Percentiles rank a stretch among this genome's conserved stretches.
These are phyloP conservation scores for Pristionchus exspectatus DNA, from an alignment of 2,888 invertebrate species.

Conservation along the genomic window DNA sequence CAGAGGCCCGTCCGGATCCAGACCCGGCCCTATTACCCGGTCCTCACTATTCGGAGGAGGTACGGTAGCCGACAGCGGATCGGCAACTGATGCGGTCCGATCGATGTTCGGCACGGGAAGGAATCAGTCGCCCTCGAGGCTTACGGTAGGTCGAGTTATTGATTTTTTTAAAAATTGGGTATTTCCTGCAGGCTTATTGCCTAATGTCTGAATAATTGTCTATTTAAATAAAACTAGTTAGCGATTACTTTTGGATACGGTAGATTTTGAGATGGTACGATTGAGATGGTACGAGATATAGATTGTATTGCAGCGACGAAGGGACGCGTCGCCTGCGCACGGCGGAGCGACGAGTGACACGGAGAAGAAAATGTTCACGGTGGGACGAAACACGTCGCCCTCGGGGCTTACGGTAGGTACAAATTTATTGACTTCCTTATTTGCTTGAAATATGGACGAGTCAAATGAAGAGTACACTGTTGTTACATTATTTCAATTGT, in stretches of 20 bases:
- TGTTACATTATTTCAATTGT: no score
- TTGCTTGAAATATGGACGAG: no score
- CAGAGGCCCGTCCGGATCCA: background rate
- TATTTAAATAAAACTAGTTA: no score
- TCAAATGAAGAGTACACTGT: no score
- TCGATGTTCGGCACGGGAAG: background rate
- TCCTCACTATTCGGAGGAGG: constrained; percentile 17
- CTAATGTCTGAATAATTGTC: no score
- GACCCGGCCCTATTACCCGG: background rate
- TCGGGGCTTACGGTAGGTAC: background rate
- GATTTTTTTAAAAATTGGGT: no score
- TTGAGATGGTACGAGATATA: background rate
- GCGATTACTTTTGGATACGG: background rate
- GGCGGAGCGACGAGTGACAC: background rate
- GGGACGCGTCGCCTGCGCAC: background rate
- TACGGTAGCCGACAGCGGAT: constrained; percentile 13
- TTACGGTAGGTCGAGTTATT: background rate
- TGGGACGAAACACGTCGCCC: background rate
- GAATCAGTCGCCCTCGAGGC: background rate
- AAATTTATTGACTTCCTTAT: no score
- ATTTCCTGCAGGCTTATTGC: no score
- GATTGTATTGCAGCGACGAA: background rate
- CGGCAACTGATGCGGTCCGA: background rate
- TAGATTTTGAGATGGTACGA: background rate
- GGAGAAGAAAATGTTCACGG: background rate